phyloP scores from a whole-genome alignment of 1,140 invertebrate genomes.

The Bacillus rossius region DNA sequence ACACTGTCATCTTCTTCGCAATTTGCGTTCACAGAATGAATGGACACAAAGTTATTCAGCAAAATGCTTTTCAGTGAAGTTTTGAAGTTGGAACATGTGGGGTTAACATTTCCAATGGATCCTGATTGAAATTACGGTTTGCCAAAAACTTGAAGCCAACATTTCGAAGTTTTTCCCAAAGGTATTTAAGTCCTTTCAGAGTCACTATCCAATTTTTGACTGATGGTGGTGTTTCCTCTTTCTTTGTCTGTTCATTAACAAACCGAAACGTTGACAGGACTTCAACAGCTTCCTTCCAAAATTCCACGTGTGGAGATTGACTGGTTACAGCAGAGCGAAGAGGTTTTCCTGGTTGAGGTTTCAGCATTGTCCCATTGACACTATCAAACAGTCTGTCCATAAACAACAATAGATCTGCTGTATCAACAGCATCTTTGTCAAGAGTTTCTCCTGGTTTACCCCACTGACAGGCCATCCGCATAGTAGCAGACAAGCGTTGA shows the following conservation, averaged over 20 bases:
- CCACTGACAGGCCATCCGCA: conserved; percentile 25
- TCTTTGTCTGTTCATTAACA: conserved; percentile 16
- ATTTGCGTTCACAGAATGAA: conserved; percentile 1
- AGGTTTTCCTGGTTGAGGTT: conserved; percentile 22
- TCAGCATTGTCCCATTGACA: conserved; percentile 24
- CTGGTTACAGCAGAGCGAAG: conserved; percentile 26
- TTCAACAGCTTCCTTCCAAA: conserved; percentile 25
- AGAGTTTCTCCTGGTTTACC: conserved; percentile 22
- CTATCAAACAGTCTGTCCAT: conserved; percentile 32
- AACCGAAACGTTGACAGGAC: conserved; percentile 27
- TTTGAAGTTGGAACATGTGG: conserved; percentile 14
- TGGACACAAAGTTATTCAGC: conserved; percentile 11
- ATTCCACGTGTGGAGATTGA: conserved; percentile 26
- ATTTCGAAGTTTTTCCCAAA: neutral
- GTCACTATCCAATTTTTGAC: conserved; percentile 32
- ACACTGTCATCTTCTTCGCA: conserved; percentile 10
- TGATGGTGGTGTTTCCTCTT: conserved; percentile 23
- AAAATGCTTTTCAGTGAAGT: conserved; percentile 14
- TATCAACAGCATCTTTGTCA: conserved; percentile 22
- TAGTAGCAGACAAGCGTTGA: conserved; percentile 22
- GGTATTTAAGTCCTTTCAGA: conserved; percentile 24
- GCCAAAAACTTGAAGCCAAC: neutral
- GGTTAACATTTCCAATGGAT: conserved; percentile 16
- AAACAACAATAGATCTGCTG: conserved; percentile 29
- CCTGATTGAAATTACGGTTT: conserved; percentile 10